Conservation (phyloP, 2,888 invertebrate genomes). For the Cordylochernes scorpioides region DNA sequence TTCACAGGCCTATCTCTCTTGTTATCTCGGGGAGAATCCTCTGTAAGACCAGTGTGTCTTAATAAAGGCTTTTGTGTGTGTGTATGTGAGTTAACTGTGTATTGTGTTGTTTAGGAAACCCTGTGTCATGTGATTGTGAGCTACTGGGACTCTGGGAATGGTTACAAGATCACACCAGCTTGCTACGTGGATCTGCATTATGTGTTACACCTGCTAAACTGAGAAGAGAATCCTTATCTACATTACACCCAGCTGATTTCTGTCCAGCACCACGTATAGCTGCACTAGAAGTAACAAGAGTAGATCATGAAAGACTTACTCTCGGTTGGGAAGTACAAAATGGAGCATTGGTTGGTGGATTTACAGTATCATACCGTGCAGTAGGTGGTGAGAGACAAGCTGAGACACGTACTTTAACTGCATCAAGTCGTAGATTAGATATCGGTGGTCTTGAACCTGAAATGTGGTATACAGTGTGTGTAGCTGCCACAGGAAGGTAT, state of each 20-base stretch:
- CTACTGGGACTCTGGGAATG: slow-evolving; percentile 73
- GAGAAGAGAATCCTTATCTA: slow-evolving; percentile 43
- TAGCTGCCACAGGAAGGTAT: slow-evolving; percentile 57
- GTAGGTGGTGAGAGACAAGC: slow-evolving; percentile 12
- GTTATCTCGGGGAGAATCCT: too few species aligned
- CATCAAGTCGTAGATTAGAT: slow-evolving; percentile 33
- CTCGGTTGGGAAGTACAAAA: slow-evolving; percentile 52
- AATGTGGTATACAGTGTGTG: slow-evolving; percentile 57
- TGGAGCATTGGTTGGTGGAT: slow-evolving; percentile 47
- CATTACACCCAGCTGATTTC: slow-evolving; percentile 49
- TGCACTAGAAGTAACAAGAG: slow-evolving; percentile 58
- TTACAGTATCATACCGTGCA: slow-evolving; percentile 49
- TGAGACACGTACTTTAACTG: slow-evolving; percentile 9
- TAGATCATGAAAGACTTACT: slow-evolving; percentile 56
- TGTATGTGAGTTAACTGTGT: not conserved
- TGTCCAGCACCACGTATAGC: slow-evolving; percentile 56
- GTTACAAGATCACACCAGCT: slow-evolving; percentile 61
- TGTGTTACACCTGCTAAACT: slow-evolving; percentile 30
- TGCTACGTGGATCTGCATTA: slow-evolving; percentile 25
- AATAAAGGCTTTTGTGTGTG: too few species aligned
- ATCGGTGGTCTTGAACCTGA: slow-evolving; percentile 46
- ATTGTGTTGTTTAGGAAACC: slow-evolving; percentile 36
- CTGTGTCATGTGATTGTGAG: slow-evolving; percentile 63
- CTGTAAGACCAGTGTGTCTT: too few species aligned
- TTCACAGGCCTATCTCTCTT: too few species aligned